Evolutionary conservation across 1,140 invertebrate genomes (phyloP), one percentile per base, ranked within the genome.

Genomic region (Palaemon carinicauda): DNA sequence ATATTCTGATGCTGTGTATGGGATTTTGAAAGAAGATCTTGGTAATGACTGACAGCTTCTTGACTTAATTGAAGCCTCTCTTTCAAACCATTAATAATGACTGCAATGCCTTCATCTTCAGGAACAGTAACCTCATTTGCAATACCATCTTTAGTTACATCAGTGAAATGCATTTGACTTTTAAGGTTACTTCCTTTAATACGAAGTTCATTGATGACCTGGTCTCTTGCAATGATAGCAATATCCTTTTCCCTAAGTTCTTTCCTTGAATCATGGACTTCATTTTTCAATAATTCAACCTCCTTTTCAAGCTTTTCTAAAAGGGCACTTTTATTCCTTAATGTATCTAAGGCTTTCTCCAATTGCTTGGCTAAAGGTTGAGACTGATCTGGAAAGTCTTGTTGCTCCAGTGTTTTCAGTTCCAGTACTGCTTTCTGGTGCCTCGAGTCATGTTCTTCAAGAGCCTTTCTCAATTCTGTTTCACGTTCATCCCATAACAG

Each of bases 31-130:
- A 88, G 31, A n/a, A 88, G 60, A 52, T 82, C 75, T 33, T 88
- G 84, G 24, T 86, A 86, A 27, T 86, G 84, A n/a, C 24, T 80
- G 14, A 86, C 77, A 52, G 77, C 65, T 21, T 80, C 69, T 41
- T 86, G 84, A 56, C 84, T 86, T 65, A 86, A 52, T 17, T n/a
- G 50, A 17, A 86, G 84, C 17, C 84, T 77, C 31, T 86, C 84
- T 29, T 80, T 86, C n/a, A 86, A 41, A 12, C 84, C 84, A 24
- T 80, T 78, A 21, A 86, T 50, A 12, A 86, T 60, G n/a, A 80
- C 50, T 24, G 53, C 80, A 21, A 86, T 56, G 41, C 77, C 80
- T 52, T 86, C 84, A 15, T 86, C 84, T 33, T 86, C 84, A 56
- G 77, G 65, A 21, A 14, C 17, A 14, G 69, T n/a, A 21, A 14